Evolutionary conservation across 2,113 vertebrate species (phyloP), one percentile per base, ranked within the genome.

Genomic region (Elaphurus davidianus): DNA sequence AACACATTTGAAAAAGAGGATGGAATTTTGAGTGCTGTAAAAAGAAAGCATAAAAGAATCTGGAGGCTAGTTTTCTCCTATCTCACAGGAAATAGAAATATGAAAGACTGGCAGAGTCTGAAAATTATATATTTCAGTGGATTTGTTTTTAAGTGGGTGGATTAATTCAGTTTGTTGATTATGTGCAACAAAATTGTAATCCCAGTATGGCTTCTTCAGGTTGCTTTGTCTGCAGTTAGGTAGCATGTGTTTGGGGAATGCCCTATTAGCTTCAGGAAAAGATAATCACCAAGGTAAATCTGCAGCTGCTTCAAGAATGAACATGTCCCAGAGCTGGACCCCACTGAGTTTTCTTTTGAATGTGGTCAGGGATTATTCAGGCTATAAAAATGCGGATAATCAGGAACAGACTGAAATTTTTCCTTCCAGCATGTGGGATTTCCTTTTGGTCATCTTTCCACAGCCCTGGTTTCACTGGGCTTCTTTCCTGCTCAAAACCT

Each of bases 221-320:
- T 97, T 90, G 64, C 81, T 98, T 98, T 96, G 81, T 60, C 84
- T 97, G 90, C 57, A 97, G 74, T 97, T 97, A 98, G 60, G 79
- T 89, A 95, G 79, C 81, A 85, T 92, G 90, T 95, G 76, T 43
- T 96, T 98, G 82, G 90, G 87, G 92, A 96, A 98, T 97, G 92
- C 85, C 96, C 94, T 96, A 98, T 97, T 98, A 98, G 87, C 90
- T 98, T 64, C 54, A 94, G 94, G 90, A 98, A 98, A 97, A 92
- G n/a, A 95, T 92, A 96, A 94, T 90, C 81, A 90, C 87, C 64
- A 96, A 98, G 95, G 96, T 98, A 98, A 97, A 95, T 95, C 85
- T 96, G 95, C 94, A 98, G 97, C 92, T 97, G 74, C 81, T 96
- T 64, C 64, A 96, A 92, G 84, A 95, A 90, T 95, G 79, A 95